phyloP scores from a whole-genome alignment of 2,797 vertebrate genomes.

The Toxotes lorentzi region DNA sequence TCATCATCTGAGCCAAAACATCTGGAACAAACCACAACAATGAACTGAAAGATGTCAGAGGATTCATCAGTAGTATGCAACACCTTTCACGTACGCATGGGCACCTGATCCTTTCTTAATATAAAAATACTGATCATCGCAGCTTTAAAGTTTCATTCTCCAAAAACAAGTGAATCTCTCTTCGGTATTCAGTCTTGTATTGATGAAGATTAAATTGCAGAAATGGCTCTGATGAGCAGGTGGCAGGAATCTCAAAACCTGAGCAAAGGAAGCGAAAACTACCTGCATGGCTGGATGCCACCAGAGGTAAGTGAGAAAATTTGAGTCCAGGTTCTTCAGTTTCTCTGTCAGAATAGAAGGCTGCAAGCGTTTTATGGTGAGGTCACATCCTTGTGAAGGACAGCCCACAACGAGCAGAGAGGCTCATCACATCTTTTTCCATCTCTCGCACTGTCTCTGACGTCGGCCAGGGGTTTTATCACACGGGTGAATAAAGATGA shows the following conservation, averaged over 20 bases:
- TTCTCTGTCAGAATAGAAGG: conserved; percentile 7
- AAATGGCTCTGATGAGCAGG: no score
- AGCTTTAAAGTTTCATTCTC: not conserved
- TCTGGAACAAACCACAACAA: no score
- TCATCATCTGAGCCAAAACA: no score
- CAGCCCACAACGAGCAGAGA: conserved; percentile 25
- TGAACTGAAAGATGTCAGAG: not conserved
- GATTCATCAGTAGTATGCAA: no score
- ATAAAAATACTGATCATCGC: not conserved
- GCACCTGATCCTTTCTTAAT: not conserved
- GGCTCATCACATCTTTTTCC: conserved; percentile 57
- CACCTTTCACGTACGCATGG: not conserved
- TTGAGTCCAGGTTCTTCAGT: not conserved
- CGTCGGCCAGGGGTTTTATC: conserved; percentile 48
- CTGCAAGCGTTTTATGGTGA: conserved; percentile 41
- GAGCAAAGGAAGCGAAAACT: not conserved
- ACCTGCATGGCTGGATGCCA: not conserved
- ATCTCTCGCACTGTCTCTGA: conserved; percentile 36
- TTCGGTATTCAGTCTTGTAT: no score
- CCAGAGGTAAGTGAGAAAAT: not conserved
- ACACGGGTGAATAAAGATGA: conserved; percentile 65
- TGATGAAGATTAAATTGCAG: no score
- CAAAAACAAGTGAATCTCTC: not conserved
- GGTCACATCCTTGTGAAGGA: conserved; percentile 31
- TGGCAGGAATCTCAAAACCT: not conserved